phyloP scores from a whole-genome alignment of 2,888 invertebrate species.

The Allolobophora icterica region DNA sequence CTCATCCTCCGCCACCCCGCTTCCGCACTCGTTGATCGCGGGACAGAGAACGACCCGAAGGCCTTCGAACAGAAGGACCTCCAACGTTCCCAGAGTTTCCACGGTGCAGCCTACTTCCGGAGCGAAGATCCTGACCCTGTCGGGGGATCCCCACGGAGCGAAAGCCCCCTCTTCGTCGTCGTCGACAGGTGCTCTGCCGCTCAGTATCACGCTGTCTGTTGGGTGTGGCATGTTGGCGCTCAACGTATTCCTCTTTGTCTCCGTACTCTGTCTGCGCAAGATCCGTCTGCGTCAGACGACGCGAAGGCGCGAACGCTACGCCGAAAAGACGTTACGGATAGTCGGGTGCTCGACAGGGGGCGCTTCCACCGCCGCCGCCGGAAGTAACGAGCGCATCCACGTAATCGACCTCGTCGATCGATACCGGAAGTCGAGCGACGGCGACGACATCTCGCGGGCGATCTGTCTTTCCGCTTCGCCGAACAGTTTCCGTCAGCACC shows the following conservation, averaged over 20 bases:
- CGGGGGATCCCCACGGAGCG: not conserved
- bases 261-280: conserved; percentile 69
- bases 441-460: conserved; percentile 23
- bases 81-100: not conserved
- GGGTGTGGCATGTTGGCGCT: conserved; percentile 89
- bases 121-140: not conserved
- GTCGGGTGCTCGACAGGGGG: not conserved
- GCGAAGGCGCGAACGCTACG: not conserved
- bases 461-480: conserved; percentile 26
- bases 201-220: conserved; percentile 76
- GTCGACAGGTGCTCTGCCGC: conserved; percentile 41
- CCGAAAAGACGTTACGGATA: conserved; percentile 14
- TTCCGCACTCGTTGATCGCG: conserved; percentile 6
- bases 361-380: not conserved
- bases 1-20: conserved; percentile 18
- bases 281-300: not conserved
- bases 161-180: not conserved
- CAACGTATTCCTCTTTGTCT: conserved; percentile 90
- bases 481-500: conserved; percentile 24
- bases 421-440: conserved; percentile 18
- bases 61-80: not conserved
- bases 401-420: conserved; percentile 21
- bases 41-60: not conserved
- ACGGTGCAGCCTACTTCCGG: not conserved
- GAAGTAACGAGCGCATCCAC: conserved; percentile 24